These are phyloP conservation scores for Hucho hucho DNA, from an alignment of 2,113 vertebrate genomes.

Conservation along the genomic window DNA sequence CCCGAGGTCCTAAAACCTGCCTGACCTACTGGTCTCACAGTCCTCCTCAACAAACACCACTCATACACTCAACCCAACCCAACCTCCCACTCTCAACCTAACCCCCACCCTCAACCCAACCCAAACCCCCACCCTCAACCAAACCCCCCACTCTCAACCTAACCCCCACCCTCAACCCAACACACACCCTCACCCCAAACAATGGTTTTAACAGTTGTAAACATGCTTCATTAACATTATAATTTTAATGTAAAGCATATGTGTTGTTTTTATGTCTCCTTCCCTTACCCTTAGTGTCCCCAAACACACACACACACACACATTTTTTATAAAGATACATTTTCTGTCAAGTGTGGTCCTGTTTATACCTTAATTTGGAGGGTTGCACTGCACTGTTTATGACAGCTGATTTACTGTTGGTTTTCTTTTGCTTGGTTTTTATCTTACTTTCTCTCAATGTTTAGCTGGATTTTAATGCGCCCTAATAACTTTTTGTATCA, in stretches of 20 bases:
- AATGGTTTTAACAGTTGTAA: constrained; percentile 17
- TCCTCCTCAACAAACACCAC: background rate
- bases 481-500: constrained; percentile 42
- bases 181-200: background rate
- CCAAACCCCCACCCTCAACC: background rate
- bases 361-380: constrained; percentile 19
- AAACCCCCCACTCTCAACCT: no score
- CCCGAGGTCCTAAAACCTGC: constrained; percentile 53
- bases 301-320: constrained; percentile 28
- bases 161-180: background rate
- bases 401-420: constrained; percentile 7
- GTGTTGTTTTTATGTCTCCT: constrained; percentile 37
- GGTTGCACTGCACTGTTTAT: constrained; percentile 23
- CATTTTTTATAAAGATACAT: background rate
- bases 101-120: no score
- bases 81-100: no score
- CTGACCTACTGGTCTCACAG: constrained; percentile 44
- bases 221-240: background rate
- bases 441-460: constrained; percentile 37
- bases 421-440: background rate
- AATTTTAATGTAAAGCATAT: constrained; percentile 23
- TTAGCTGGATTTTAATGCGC: constrained; percentile 21
- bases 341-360: background rate
- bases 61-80: background rate
- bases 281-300: constrained; percentile 3